Conservation (phyloP, 2,888 invertebrate species). For the Apamea crenata region DNA sequence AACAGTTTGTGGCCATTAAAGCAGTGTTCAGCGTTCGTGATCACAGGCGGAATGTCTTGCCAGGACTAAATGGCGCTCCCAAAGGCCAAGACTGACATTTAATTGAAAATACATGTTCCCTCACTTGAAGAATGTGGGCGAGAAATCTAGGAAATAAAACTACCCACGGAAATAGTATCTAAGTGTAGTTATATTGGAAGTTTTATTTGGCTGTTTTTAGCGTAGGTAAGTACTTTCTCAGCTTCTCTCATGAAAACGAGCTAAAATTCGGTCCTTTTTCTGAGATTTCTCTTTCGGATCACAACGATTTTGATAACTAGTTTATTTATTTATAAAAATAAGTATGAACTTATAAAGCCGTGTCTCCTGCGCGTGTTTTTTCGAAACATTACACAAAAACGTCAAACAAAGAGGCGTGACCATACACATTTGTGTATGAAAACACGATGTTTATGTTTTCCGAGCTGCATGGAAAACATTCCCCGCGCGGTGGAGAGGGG, state of each 20-base stretch:
- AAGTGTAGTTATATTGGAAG: neutral
- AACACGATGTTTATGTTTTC: too few relatives aligned
- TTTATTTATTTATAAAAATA: too few relatives aligned
- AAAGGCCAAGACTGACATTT: conserved; percentile 42
- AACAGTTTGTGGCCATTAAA: conserved; percentile 29
- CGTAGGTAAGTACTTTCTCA: neutral
- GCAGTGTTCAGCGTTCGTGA: conserved; percentile 9
- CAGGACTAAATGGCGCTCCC: conserved; percentile 28
- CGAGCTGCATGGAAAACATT: too few relatives aligned
- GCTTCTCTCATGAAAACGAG: too few relatives aligned
- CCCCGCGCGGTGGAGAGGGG: too few relatives aligned
- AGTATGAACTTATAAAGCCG: too few relatives aligned
- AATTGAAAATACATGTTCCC: conserved; percentile 54
- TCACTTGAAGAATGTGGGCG: conserved; percentile 22
- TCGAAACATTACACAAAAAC: too few relatives aligned
- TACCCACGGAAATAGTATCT: neutral
- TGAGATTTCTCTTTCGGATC: neutral
- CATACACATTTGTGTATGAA: too few relatives aligned
- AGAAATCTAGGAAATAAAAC: conserved; percentile 26
- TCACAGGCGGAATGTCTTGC: conserved; percentile 30
- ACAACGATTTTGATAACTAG: too few relatives aligned
- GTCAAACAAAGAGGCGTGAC: too few relatives aligned
- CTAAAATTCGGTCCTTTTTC: neutral
- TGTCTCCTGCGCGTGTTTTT: too few relatives aligned
- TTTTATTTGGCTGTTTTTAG: neutral